Conservation (phyloP, 2,113 vertebrate species). For the Hemicordylus capensis region DNA sequence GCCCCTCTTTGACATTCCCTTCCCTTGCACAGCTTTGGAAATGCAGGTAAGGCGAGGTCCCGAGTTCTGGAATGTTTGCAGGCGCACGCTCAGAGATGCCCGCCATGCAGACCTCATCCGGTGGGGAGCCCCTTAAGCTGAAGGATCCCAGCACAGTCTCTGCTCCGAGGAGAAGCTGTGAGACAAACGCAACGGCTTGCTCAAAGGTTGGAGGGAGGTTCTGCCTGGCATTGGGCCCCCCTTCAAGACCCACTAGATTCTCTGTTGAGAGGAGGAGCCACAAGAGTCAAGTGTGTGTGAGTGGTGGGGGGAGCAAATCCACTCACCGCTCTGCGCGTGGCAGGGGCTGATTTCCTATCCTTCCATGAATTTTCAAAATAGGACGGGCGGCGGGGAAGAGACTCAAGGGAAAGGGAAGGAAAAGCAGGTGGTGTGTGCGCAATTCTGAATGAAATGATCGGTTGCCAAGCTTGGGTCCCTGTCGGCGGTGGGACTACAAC, state of each 20-base stretch:
- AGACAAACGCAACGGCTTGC: background rate
- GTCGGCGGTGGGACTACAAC: no score
- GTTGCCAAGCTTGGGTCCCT: no score
- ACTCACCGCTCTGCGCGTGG: background rate
- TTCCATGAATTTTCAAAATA: no score
- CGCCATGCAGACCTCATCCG: background rate
- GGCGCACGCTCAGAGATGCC: background rate
- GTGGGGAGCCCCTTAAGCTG: no score
- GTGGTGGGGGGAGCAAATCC: background rate
- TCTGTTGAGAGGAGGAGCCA: no score
- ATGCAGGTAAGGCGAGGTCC: background rate
- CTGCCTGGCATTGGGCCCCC: no score
- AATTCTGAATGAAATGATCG: no score
- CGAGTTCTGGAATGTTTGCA: background rate
- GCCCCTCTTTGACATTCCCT: background rate
- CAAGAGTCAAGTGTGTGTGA: background rate
- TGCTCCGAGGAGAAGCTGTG: background rate
- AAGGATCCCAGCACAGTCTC: no score
- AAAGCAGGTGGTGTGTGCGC: background rate
- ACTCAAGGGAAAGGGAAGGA: background rate
- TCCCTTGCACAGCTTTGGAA: no score
- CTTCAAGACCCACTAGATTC: background rate
- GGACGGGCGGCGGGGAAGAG: background rate
- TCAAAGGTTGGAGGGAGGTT: no score
- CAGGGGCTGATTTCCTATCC: no score